Base-by-base conservation (phyloP, 92 coral and sea anemone species). In the Zoanthus solanderi region DNA sequence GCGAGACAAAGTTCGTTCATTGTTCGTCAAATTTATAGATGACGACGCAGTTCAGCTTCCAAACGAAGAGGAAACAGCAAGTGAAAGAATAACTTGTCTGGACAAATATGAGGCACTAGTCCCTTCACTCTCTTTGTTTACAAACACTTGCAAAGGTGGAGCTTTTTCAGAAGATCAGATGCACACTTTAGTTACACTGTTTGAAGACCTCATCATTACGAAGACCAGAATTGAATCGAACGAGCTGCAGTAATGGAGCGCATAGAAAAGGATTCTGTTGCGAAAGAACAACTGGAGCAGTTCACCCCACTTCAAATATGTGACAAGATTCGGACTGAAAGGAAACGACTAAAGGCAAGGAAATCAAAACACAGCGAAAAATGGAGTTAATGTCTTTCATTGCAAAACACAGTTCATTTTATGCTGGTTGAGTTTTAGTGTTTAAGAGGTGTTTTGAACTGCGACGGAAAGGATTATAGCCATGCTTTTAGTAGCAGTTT, bases 1-100 rank as follows among this genome's bases (percentile, higher is more conserved):
- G 48, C 46, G 78, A 9, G 87, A 83, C 87, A 83, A 83, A 83
- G 61, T 83, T 47, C 57, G 87, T 17, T 80, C 85, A 29, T 15
- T 57, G 72, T 66, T 66, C 31, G 72, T 66, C 72, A 66, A 66
- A 66, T 44, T 83, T 75, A 16, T 65, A 65, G 34, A 66, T 66
- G 72, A 66, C 72, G n/a, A 66, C 42, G 28, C 34, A 28, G 72
- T 66, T 66, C 14, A 66, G 34, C 72, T 66, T 32, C 72, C 72
- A 66, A 6, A 66, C 18, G 42, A 66, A 66, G 72, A 66, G 72
- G 72, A 66, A 66, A 66, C 34, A 66, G 72, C 72, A 28, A 28
- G 72, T n/a, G 72, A 66, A 66, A 66, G 72, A 23, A 66, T 66
- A 66, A 32, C 72, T 66, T 9, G 72, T 32, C 34, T 66, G 72